These are phyloP conservation scores for Thamnophis elegans DNA, from an alignment of 2,797 vertebrate species.

Conservation along the genomic window DNA sequence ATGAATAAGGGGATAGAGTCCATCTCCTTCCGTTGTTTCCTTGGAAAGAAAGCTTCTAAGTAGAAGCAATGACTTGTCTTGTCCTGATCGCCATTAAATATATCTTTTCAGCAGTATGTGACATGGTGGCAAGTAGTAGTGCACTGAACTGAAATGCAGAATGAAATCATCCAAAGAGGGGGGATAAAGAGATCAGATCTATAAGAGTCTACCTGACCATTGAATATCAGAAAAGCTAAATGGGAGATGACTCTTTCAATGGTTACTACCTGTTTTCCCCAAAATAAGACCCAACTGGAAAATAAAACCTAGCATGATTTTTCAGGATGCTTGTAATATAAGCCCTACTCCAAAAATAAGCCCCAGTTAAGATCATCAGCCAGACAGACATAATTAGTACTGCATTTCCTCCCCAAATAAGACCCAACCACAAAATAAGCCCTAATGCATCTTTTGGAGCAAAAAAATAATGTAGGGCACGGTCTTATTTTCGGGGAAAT, in stretches of 20 bases:
- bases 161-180: not conserved
- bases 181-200: not conserved
- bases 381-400: too few relatives aligned
- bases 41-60: not conserved
- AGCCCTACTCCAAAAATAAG: too few relatives aligned
- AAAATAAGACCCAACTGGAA: too few relatives aligned
- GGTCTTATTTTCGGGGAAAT: too few relatives aligned
- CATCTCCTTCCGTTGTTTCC: too few relatives aligned
- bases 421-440: too few relatives aligned
- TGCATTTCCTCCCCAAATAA: too few relatives aligned
- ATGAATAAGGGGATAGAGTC: not conserved
- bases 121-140: not conserved
- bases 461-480: too few relatives aligned
- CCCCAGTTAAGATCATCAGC: too few relatives aligned
- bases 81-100: not conserved
- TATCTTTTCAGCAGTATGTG: not conserved
- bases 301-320: too few relatives aligned
- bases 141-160: not conserved
- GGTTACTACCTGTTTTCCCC: not conserved
- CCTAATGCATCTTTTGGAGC: too few relatives aligned
- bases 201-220: not conserved
- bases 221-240: not conserved
- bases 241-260: not conserved
- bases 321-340: too few relatives aligned
- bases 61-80: not conserved